phyloP scores from a whole-genome alignment of 2,113 vertebrate genomes.

The Anhinga anhinga region DNA sequence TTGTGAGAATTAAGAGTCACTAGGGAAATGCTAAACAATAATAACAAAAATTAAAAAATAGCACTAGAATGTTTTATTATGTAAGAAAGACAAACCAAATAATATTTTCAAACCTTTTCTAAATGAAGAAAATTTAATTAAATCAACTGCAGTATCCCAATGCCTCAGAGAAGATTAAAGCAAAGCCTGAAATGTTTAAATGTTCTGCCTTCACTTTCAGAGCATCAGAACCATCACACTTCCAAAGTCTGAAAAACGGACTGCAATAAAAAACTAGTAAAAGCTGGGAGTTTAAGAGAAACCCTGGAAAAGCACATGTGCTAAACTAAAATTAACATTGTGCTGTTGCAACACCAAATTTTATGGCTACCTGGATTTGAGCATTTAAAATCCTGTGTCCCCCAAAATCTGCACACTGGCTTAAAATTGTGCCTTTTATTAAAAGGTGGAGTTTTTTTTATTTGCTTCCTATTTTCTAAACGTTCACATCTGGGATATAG shows the following conservation, averaged over 20 bases:
- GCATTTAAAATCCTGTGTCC: background rate
- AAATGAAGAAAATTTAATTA: background rate
- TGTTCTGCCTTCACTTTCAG: background rate
- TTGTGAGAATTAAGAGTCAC: background rate
- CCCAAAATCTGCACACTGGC: background rate
- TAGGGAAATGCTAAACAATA: background rate
- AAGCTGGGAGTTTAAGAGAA: background rate
- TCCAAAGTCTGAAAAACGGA: background rate
- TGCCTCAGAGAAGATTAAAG: background rate
- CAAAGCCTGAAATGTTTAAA: background rate
- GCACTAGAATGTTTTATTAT: background rate
- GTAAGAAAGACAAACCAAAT: background rate
- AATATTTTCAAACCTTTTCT: background rate
- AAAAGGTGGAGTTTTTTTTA: background rate
- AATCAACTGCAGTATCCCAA: background rate
- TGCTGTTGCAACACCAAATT: background rate
- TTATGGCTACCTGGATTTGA: background rate
- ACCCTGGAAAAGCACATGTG: background rate
- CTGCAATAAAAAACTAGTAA: background rate
- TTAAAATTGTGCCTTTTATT: background rate
- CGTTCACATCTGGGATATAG: background rate
- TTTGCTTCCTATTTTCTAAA: background rate
- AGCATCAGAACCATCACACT: background rate
- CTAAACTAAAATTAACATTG: background rate
- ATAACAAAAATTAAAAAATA: background rate